Evolutionary conservation across 2,113 vertebrate species (phyloP).

Genomic region (Herpailurus yagouaroundi): DNA sequence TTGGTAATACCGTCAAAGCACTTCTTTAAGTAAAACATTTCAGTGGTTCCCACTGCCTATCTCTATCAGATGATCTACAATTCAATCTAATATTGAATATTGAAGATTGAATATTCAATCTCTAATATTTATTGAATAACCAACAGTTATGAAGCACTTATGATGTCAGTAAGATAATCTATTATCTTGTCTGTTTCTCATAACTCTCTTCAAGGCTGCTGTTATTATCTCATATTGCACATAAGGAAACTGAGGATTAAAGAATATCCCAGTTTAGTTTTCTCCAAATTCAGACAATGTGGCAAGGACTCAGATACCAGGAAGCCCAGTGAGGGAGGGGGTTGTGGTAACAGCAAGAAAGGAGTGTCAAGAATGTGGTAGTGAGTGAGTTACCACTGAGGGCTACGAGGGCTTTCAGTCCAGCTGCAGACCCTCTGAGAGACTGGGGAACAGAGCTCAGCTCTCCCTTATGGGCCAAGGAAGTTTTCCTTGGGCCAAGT

Average conservation of each 20-base stretch:
- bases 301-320: neutral
- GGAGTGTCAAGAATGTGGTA: neutral
- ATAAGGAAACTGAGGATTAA: constrained; percentile 21
- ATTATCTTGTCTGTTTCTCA: neutral
- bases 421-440: neutral
- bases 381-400: neutral
- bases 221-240: neutral
- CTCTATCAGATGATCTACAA: neutral
- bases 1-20: neutral
- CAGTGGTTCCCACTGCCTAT: neutral
- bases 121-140: neutral
- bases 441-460: neutral
- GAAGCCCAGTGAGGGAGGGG: neutral
- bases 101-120: neutral
- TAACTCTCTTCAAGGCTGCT: neutral
- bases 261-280: neutral
- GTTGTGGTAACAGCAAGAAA: neutral
- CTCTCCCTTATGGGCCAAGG: neutral
- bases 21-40: neutral
- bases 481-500: too few relatives aligned
- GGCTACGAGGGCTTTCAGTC: neutral
- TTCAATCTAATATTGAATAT: neutral
- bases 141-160: neutral
- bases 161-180: neutral
- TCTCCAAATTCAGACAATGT: neutral